These are phyloP conservation scores for Actinemys pallida DNA, from an alignment of 2,113 vertebrate species.

Conservation along the genomic window DNA sequence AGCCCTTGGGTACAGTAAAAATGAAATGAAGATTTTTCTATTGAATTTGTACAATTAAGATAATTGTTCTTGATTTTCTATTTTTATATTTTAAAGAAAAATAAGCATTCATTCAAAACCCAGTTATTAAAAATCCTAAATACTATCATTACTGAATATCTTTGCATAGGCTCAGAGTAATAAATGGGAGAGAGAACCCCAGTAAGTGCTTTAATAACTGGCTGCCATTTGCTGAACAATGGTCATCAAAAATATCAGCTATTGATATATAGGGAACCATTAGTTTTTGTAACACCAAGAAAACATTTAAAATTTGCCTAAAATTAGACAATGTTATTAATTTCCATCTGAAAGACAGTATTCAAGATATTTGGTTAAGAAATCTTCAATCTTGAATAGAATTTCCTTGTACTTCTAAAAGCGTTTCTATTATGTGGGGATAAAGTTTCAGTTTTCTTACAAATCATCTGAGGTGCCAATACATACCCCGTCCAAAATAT, in stretches of 20 bases:
- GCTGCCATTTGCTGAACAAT: constrained; percentile 31
- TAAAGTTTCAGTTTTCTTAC: not conserved
- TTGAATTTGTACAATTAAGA: not conserved
- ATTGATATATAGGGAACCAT: constrained; percentile 4
- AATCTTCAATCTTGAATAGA: not conserved
- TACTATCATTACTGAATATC: not conserved
- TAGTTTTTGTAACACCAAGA: not conserved
- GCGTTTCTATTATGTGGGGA: not conserved
- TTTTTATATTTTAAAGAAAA: constrained; percentile 21
- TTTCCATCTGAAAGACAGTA: constrained; percentile 17
- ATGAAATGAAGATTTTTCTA: not conserved
- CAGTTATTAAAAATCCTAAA: constrained; percentile 10
- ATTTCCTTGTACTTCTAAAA: not conserved
- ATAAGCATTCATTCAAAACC: not conserved
- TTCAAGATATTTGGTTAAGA: constrained; percentile 9
- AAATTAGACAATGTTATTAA: constrained; percentile 19
- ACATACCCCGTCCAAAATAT: not conserved
- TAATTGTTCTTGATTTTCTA: not conserved
- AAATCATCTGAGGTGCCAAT: not conserved
- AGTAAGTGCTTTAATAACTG: constrained; percentile 53
- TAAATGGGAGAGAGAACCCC: constrained; percentile 10
- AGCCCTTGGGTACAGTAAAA: not conserved
- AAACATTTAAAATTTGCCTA: constrained; percentile 5
- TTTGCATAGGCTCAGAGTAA: constrained; percentile 29
- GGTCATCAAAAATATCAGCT: constrained; percentile 50